Base-by-base conservation (phyloP, 1,140 invertebrate genomes). In the Stenopsyche tienmushanensis region DNA sequence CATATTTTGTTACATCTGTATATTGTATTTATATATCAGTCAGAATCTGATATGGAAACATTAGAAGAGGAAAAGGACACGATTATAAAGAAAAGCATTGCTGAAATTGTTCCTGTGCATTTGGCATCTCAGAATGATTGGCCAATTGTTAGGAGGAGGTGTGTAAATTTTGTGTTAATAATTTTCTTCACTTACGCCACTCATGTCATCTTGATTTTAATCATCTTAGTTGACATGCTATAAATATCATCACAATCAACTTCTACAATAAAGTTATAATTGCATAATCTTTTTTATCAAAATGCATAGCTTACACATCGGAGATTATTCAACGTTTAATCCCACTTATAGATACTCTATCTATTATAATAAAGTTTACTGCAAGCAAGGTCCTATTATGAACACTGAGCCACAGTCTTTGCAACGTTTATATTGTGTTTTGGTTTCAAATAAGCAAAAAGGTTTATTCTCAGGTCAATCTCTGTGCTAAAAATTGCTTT, bases 91-190 rank as follows among this genome's bases (percentile, higher is more conserved):
- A 26, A 41, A 20, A 62, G 24, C 29, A 29, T 15, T n/a, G 55
- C 52, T 55, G 66, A 64, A n/a, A 64, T 68, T 21, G 66, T 58
- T 20, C 66, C 66, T 9, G 66, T 68, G 25, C 66, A 68, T 34
- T 17, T 26, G 24, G 23, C 60, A 50, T 42, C 54, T 58, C 57
- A 63, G 53, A 54, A 57, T 57, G 54, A 45, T 44, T 54, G 49
- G 50, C 24, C 65, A 20, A 49, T 50, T 34, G 15, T 26, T 50
- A 34, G 55, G n/a, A 34, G 13, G 55, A 68, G 62, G 66, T 68
- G 49, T 67, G 62, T 64, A 53, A 66, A 39, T 18, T 21, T 57
- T 21, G 42, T 21, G 29, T 57, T 57, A 34, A 26, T 45, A 54
- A 24, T 18, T 53, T 59, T 59, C 24, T 59, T 29, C 18, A 10